A percentile compares a stretch with the other conserved stretches of the same genome.
These are phyloP conservation scores for Pipistrellus nathusii DNA, from an alignment of 2,797 vertebrate genomes.

Conservation along the genomic window DNA sequence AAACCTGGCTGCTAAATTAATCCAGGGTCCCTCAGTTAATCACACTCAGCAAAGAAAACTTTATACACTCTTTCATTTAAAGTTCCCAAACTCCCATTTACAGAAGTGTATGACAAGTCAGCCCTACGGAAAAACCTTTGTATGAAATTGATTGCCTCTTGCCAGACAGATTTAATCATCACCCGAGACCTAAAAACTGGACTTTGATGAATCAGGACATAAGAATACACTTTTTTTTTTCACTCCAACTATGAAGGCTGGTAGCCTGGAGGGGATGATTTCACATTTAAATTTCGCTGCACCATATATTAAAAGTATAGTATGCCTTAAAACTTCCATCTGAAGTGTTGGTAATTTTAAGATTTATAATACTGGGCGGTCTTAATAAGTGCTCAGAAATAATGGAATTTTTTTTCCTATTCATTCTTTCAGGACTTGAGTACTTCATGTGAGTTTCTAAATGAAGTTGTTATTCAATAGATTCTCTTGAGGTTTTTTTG, in stretches of 20 bases:
- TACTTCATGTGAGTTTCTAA: neutral
- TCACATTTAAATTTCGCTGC: constrained; percentile 46
- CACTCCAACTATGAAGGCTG: neutral
- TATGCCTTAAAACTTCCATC: constrained; percentile 38
- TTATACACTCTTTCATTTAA: constrained; percentile 83
- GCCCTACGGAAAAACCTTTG: constrained; percentile 23
- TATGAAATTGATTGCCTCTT: constrained; percentile 20
- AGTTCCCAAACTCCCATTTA: constrained; percentile 85
- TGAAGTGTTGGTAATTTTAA: constrained; percentile 38
- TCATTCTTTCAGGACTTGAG: neutral
- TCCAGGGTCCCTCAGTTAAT: constrained; percentile 88
- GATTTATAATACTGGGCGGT: neutral
- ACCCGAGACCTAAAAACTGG: constrained; percentile 8
- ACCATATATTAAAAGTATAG: constrained; percentile 7
- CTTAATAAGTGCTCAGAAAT: constrained; percentile 39
- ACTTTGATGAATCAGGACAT: constrained; percentile 17
- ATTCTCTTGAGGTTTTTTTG: neutral
- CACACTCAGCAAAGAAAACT: constrained; percentile 87
- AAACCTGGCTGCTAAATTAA: constrained; percentile 91
- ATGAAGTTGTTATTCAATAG: neutral
- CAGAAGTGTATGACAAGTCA: constrained; percentile 58
- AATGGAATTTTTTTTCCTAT: constrained; percentile 11
- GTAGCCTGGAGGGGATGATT: neutral
- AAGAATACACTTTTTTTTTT: constrained; percentile 38
- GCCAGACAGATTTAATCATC: constrained; percentile 32